Evolutionary conservation across 1,140 invertebrate genomes (phyloP), one percentile per base, ranked within the genome.

Genomic region (Sinella curviseta): DNA sequence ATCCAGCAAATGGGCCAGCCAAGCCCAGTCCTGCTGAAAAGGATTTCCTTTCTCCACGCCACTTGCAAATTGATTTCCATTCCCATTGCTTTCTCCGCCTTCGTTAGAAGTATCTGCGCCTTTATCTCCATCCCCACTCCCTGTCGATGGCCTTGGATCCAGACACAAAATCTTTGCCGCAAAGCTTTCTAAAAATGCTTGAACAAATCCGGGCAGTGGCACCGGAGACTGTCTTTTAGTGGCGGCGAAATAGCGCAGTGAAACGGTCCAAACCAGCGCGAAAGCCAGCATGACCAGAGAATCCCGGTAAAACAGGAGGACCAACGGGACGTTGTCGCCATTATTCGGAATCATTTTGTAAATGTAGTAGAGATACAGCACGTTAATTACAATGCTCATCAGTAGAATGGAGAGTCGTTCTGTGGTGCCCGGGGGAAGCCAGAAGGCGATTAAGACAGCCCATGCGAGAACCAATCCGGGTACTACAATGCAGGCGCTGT

Each of bases 1-100:
- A 73, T 84, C 83, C 17, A 84, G 57, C 0, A 84, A 34, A 67
- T 84, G 81, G 24, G 83, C 83, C 31, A 84, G 33, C 83, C 83
- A 84, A 12, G 83, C 83, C 81, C 81, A 84, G 54, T 84, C 81
- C 17, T 60, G 78, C 77, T 84, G 81, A 54, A 82, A 79, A 0
- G 79, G 79, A 76, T 77, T 81, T 26, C 24, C 67, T 26, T 26
- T 48, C 28, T 36, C 74, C 16, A 75, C 74, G 1, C 34, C 34
- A 28, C 39, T 75, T 36, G 33, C 74, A n/a, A 70, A 70, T 4
- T 24, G 65, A n/a, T 70, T 70, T n/a, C n/a, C n/a, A n/a, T n/a
- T n/a, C 8, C 3, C 65, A 26, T 14, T 48, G 2, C 34, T 30
- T 3, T 28, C 36, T 1, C 35, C 48, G 26, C 57, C 55, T 0